Percentiles rank a stretch among this genome's conserved stretches.
Evolutionary conservation across 2,888 invertebrate genomes (phyloP).

Genomic region (Drosophila suboccidentalis): DNA sequence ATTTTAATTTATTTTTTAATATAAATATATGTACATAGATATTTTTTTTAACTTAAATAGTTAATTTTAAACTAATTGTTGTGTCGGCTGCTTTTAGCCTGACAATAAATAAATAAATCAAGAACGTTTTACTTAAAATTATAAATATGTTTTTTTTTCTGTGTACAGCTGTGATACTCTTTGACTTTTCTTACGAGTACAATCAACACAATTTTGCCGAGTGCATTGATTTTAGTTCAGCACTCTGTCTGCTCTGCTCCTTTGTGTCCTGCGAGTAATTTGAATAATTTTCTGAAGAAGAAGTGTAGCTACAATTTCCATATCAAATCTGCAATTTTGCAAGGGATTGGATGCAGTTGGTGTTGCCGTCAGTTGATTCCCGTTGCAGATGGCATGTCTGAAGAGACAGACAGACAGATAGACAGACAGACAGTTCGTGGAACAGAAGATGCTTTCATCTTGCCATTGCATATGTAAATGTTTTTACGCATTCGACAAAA

Average conservation of each 20-base stretch:
- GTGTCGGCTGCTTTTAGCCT: too few relatives aligned
- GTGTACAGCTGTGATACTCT: constrained; percentile 6
- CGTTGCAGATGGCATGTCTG: constrained; percentile 20
- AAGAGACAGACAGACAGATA: constrained; percentile 8
- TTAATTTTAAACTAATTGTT: too few relatives aligned
- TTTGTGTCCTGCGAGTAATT: constrained; percentile 57
- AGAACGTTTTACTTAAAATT: too few relatives aligned
- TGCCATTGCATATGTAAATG: constrained; percentile 74
- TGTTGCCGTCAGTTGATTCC: constrained; percentile 4
- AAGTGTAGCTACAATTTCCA: constrained; percentile 73
- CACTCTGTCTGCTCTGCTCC: not conserved
- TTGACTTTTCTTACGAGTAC: constrained; percentile 8
- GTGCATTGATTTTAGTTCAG: constrained; percentile 49
- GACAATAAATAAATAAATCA: too few relatives aligned
- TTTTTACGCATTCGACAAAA: constrained; percentile 74
- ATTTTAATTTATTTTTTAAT: too few relatives aligned
- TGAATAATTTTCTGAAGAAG: constrained; percentile 74
- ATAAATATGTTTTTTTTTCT: too few relatives aligned
- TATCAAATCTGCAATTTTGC: constrained; percentile 73
- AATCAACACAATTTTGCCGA: constrained; percentile 33
- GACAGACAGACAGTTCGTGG: constrained; percentile 14
- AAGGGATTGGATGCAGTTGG: constrained; percentile 36
- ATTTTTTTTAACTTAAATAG: too few relatives aligned
- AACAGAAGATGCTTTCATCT: constrained; percentile 65
- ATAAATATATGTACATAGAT: too few relatives aligned